phyloP scores from a whole-genome alignment of 2,797 vertebrate genomes.

The Australoheros facetus region DNA sequence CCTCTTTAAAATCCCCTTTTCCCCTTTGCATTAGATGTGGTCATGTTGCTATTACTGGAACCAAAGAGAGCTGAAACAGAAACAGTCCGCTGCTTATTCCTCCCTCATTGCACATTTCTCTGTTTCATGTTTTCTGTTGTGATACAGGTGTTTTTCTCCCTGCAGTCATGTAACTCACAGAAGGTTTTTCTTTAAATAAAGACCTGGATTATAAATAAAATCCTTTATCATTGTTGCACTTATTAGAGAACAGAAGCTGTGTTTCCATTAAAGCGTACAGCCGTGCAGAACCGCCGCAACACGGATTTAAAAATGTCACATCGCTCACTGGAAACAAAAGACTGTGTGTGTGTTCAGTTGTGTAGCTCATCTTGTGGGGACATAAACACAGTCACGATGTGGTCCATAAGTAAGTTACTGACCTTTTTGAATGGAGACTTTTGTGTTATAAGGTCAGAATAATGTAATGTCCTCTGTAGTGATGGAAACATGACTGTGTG shows the following conservation, averaged over 20 bases:
- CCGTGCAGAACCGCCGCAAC: slow-evolving; percentile 38
- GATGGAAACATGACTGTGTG: neutral
- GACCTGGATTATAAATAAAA: slow-evolving; percentile 19
- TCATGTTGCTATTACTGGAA: neutral
- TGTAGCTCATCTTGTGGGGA: neutral
- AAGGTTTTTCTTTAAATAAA: slow-evolving; percentile 19
- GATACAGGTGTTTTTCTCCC: slow-evolving; percentile 3
- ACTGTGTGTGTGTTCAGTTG: neutral
- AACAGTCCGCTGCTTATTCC: slow-evolving; percentile 6
- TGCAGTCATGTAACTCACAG: neutral
- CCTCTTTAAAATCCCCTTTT: neutral
- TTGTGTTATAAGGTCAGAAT: neutral
- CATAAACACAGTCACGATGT: neutral
- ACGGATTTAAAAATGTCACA: slow-evolving; percentile 57
- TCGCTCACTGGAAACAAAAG: slow-evolving; percentile 11
- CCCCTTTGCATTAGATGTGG: neutral
- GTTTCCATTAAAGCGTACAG: slow-evolving; percentile 55
- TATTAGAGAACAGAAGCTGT: slow-evolving; percentile 29
- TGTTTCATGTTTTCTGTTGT: neutral
- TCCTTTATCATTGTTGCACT: slow-evolving; percentile 21
- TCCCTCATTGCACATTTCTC: neutral
- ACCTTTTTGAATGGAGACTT: neutral
- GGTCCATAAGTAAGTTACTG: neutral
- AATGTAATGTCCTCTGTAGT: neutral
- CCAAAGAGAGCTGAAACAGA: neutral